phyloP scores from a whole-genome alignment of 1,140 invertebrate species.

The Sipha flava region DNA sequence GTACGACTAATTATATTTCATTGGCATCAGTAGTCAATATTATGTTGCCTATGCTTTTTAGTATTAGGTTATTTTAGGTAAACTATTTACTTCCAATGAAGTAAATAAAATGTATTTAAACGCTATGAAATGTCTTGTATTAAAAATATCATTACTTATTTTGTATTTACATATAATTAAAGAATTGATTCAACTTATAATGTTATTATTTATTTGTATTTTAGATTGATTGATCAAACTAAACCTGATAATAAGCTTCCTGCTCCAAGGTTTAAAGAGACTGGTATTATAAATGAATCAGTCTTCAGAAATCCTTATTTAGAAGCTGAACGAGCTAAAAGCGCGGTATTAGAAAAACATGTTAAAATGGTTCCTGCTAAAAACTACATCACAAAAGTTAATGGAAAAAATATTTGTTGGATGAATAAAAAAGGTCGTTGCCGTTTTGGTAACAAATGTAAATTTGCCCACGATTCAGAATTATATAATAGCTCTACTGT shows the following conservation, averaged over 20 bases:
- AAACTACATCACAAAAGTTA: constrained; percentile 64
- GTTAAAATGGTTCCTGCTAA: constrained; percentile 79
- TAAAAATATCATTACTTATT: background rate
- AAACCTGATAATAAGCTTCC: constrained; percentile 27
- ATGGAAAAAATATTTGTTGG: constrained; percentile 86
- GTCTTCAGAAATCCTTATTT: constrained; percentile 85
- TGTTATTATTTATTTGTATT: background rate
- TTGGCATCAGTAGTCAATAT: too few species aligned
- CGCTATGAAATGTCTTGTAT: background rate
- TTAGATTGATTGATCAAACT: background rate
- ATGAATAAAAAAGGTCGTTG: constrained; percentile 86
- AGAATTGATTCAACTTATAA: background rate
- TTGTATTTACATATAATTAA: background rate
- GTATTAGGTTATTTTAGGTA: too few species aligned
- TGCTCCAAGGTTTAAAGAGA: constrained; percentile 28
- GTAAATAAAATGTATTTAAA: too few species aligned
- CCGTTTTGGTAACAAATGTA: constrained; percentile 83
- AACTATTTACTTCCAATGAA: too few species aligned
- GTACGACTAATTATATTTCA: too few species aligned
- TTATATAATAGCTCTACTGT: background rate
- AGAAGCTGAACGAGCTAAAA: constrained; percentile 79
- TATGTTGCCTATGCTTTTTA: too few species aligned
- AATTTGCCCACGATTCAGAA: constrained; percentile 80
- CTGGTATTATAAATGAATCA: constrained; percentile 46
- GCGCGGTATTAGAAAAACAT: constrained; percentile 80